Percentiles rank a stretch among this genome's conserved stretches.
These are phyloP conservation scores for Mongoloraphidia duomilia DNA, from an alignment of 2,888 invertebrate species.

Conservation along the genomic window DNA sequence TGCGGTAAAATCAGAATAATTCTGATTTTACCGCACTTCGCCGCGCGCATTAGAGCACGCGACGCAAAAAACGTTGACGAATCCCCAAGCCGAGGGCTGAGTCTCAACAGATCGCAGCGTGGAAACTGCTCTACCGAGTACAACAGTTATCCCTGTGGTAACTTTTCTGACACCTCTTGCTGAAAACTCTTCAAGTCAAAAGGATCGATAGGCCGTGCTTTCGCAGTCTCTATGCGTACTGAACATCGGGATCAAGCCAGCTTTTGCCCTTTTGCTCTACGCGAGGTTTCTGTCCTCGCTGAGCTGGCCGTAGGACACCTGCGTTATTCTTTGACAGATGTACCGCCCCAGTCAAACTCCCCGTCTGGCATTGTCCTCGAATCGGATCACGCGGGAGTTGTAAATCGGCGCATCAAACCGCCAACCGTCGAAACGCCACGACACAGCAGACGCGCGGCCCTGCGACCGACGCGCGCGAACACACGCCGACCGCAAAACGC, in stretches of 20 bases:
- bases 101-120: conserved; percentile 47
- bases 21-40: too few relatives aligned
- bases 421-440: too few relatives aligned
- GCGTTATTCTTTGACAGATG: conserved; percentile 42
- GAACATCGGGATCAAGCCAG: conserved; percentile 51
- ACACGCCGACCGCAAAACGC: too few relatives aligned
- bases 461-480: too few relatives aligned
- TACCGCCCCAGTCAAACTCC: conserved; percentile 43
- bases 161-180: conserved; percentile 58
- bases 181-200: conserved; percentile 20
- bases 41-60: too few relatives aligned
- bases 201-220: conserved; percentile 19
- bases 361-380: conserved; percentile 22
- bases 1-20: too few relatives aligned
- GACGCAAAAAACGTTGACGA: conserved; percentile 22
- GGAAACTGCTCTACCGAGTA: conserved; percentile 42
- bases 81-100: conserved; percentile 33
- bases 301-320: conserved; percentile 42
- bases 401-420: too few relatives aligned
- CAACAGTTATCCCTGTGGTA: conserved; percentile 56
- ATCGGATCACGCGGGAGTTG: background rate
- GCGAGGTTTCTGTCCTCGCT: conserved; percentile 55
- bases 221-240: conserved; percentile 28
- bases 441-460: too few relatives aligned
- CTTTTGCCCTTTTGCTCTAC: conserved; percentile 56